Percentiles rank a stretch among this genome's conserved stretches.
These are phyloP conservation scores for Narcine bancroftii DNA, from an alignment of 2,113 vertebrate species.

Conservation along the genomic window DNA sequence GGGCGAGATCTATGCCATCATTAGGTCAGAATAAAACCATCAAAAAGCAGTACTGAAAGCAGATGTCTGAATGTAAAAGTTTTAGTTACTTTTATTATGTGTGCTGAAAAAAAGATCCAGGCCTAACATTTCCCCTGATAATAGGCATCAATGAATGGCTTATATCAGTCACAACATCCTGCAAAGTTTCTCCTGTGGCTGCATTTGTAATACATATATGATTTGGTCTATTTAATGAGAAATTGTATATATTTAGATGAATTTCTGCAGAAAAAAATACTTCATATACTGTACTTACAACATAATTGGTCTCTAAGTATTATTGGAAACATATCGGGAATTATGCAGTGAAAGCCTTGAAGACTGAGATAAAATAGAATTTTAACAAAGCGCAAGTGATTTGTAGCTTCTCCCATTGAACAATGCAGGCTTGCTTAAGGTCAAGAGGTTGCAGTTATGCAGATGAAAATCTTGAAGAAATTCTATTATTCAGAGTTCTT, in stretches of 20 bases:
- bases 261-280: not conserved
- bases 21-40: not conserved
- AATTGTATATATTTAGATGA: constrained; percentile 21
- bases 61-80: not conserved
- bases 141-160: not conserved
- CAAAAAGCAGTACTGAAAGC: constrained; percentile 24
- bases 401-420: constrained; percentile 4
- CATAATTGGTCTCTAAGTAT: not conserved
- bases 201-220: not conserved
- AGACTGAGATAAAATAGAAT: constrained; percentile 28
- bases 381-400: constrained; percentile 29
- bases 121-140: not conserved
- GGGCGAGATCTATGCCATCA: not conserved
- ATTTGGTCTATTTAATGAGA: constrained; percentile 8
- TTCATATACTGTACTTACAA: not conserved
- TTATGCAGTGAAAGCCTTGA: not conserved
- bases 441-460: constrained; percentile 19
- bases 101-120: constrained; percentile 24
- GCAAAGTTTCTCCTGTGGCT: not conserved
- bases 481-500: not conserved
- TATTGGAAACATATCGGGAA: constrained; percentile 18
- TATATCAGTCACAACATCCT: not conserved
- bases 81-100: constrained; percentile 33
- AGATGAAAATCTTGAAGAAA: constrained; percentile 27
- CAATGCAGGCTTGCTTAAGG: constrained; percentile 17